phyloP scores from a whole-genome alignment of 2,888 invertebrate species.

The Limnephilus lunatus region DNA sequence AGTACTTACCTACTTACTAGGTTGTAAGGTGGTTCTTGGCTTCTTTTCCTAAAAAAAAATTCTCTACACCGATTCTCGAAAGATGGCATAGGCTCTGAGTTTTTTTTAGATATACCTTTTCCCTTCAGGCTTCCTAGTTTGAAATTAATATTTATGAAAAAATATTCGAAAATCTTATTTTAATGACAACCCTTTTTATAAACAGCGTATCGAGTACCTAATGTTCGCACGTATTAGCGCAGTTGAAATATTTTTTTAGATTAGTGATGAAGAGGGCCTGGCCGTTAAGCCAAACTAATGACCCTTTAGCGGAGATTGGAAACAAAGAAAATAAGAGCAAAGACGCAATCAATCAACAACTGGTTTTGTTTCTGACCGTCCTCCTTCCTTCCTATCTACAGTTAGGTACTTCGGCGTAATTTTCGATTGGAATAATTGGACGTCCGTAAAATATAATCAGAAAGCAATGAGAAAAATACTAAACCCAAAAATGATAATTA shows the following conservation, averaged over 20 bases:
- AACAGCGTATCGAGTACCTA: neutral
- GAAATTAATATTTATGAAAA: too few relatives aligned
- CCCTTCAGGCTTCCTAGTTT: too few relatives aligned
- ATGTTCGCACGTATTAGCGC: neutral
- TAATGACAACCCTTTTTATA: too few relatives aligned
- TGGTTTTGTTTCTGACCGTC: constrained; percentile 48
- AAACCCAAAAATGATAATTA: neutral
- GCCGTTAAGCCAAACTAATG: constrained; percentile 53
- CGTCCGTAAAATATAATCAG: neutral
- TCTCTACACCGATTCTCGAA: too few relatives aligned
- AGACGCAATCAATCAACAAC: constrained; percentile 48
- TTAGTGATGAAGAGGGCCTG: neutral
- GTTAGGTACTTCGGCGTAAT: neutral
- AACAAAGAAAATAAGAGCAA: constrained; percentile 55
- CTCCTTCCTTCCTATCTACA: neutral
- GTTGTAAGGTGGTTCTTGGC: too few relatives aligned
- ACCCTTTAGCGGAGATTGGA: constrained; percentile 46
- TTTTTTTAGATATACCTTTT: too few relatives aligned
- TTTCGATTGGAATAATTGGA: neutral
- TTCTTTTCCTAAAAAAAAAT: too few relatives aligned
- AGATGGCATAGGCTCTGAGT: too few relatives aligned
- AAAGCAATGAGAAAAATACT: neutral
- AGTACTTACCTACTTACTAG: too few relatives aligned
- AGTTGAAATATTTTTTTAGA: neutral
- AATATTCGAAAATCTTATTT: too few relatives aligned